Evolutionary conservation across 2,113 vertebrate genomes (phyloP), one percentile per base, ranked within the genome.

Genomic region (Ictidomys tridecemlineatus): DNA sequence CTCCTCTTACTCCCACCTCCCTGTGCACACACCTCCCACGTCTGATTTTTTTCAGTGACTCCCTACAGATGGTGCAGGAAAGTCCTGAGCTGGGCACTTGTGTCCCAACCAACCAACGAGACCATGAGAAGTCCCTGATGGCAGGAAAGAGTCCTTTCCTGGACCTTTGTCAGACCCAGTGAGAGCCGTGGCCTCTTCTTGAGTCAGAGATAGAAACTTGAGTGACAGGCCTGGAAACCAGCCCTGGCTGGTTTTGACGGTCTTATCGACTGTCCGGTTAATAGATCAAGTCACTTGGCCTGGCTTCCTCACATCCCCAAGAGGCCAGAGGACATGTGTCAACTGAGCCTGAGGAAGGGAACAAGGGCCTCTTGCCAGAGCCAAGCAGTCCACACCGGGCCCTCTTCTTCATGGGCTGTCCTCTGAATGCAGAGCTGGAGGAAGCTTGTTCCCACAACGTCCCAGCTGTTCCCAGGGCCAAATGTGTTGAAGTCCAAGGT

Each of bases 401-500:
- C 39, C 39, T 39, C 39, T 39, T 39, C 39, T 39, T 39, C 39
- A 39, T 39, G 39, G 39, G 39, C 39, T 39, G 2, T 39, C 39
- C 39, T 39, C 39, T 8, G 0, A 79, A 37, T 17, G 4, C 17
- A 17, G 30, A 73, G 1, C 72, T 0, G 1, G 56, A 32, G 39
- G 39, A 45, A 51, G 17, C 39, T 20, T 7, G 45, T 26, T 77
- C 24, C 83, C 9, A 20, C 30, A 2, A 77, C 2, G 28, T 2
- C 51, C 9, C 56, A 42, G 51, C 63, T 34, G 37, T 32, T 42
- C n/a, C 70, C 5, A n/a, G 56, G 24, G 26, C 34, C 74, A 90
- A 48, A 34, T 3, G 11, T 73, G 72, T 58, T 2, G 10, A 61
- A 4, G 8, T 61, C 6, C 0, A 0, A 18, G n/a, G 12, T 51